A percentile compares a stretch with the other conserved stretches of the same genome.
Evolutionary conservation across 2,113 vertebrate species (phyloP).

Genomic region (Felis chaus): DNA sequence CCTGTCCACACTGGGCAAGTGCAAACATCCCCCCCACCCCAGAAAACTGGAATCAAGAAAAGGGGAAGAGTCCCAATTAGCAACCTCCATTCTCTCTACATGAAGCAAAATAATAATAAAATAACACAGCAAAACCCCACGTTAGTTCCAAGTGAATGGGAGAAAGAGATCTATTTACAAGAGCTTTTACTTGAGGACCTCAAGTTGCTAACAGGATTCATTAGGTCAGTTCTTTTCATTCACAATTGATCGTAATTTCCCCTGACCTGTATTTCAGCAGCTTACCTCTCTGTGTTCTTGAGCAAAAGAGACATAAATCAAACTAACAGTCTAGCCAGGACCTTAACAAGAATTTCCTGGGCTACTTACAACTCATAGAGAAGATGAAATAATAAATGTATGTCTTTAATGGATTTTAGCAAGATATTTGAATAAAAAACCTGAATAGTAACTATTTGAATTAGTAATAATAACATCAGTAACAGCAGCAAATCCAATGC

Average conservation of each 20-base stretch:
- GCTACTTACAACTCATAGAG: neutral
- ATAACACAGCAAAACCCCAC: neutral
- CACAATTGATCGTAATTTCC: neutral
- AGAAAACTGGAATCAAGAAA: neutral
- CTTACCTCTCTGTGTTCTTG: neutral
- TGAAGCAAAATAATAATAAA: neutral
- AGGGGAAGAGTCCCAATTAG: neutral
- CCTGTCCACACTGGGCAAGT: neutral
- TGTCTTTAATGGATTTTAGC: neutral
- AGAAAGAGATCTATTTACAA: neutral
- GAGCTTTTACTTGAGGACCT: neutral
- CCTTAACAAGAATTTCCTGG: neutral
- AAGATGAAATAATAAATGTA: constrained; percentile 1
- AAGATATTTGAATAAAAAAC: neutral
- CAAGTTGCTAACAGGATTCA: neutral
- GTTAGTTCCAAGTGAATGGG: neutral
- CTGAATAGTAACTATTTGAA: neutral
- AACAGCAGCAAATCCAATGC: neutral
- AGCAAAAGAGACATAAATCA: constrained; percentile 23
- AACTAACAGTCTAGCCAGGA: neutral
- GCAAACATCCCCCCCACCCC: neutral
- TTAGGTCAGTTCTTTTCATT: neutral
- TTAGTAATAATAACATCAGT: neutral
- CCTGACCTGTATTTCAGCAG: neutral
- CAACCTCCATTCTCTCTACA: neutral